Evolutionary conservation across 2,888 invertebrate species (phyloP).

Genomic region (Petrolisthes manimaculis): DNA sequence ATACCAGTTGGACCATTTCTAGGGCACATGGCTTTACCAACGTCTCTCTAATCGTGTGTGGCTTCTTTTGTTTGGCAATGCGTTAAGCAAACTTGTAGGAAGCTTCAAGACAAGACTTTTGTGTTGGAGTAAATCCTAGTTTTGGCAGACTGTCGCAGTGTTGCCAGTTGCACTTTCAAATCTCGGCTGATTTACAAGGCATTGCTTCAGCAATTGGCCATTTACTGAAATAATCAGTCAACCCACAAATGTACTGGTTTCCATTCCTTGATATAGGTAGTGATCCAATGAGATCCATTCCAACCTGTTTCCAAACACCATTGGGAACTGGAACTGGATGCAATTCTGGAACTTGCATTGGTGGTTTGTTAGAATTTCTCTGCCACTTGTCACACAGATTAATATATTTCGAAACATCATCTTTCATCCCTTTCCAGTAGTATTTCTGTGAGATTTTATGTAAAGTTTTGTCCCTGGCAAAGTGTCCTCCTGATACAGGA

Average conservation of each 20-base stretch:
- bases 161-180: conserved; percentile 11
- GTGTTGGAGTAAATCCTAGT: too few relatives aligned
- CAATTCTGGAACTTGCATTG: too few relatives aligned
- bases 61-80: not conserved
- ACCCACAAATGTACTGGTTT: conserved; percentile 13
- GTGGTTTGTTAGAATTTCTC: not conserved
- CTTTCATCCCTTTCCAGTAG: too few relatives aligned
- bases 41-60: not conserved
- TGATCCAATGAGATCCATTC: not conserved
- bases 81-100: not conserved
- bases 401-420: too few relatives aligned
- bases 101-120: too few relatives aligned
- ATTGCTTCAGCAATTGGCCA: conserved; percentile 18
- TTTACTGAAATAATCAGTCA: conserved; percentile 24
- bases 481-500: too few relatives aligned
- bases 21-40: not conserved
- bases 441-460: too few relatives aligned
- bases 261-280: conserved; percentile 6
- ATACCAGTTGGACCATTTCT: not conserved
- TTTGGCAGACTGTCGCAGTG: too few relatives aligned
- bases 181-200: conserved; percentile 5
- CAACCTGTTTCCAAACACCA: too few relatives aligned
- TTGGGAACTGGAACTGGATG: conserved; percentile 23
- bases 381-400: conserved; percentile 17
- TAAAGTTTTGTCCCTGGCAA: not conserved